Percentiles rank a stretch among this genome's conserved stretches.
Evolutionary conservation across 2,797 vertebrate species (phyloP).

Genomic region (Hydrolagus colliei): DNA sequence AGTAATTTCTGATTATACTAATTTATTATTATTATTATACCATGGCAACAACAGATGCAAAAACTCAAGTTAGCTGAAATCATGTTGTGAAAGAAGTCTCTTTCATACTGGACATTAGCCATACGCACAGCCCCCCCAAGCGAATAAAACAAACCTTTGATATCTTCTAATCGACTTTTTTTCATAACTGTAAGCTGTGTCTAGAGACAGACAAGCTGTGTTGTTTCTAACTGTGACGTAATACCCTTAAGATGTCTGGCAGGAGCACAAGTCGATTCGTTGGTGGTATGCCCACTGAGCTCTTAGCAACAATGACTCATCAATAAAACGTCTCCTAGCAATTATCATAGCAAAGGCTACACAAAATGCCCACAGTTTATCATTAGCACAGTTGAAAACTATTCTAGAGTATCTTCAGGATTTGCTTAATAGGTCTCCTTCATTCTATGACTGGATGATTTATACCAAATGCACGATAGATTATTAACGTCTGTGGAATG

Average conservation of each 20-base stretch:
- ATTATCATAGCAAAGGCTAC: conserved; percentile 29
- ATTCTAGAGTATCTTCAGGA: not conserved
- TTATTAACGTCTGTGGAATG: not conserved
- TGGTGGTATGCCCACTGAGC: conserved; percentile 22
- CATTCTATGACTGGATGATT: not conserved
- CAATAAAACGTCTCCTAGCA: conserved; percentile 32
- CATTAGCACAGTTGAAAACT: not conserved
- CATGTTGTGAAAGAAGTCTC: conserved; percentile 6
- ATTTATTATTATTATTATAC: conserved; percentile 22
- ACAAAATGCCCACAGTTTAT: conserved; percentile 10
- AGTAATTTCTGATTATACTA: conserved; percentile 5
- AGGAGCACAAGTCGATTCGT: not conserved
- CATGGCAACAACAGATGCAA: conserved; percentile 29
- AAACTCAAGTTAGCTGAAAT: not conserved
- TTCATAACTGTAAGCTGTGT: conserved; percentile 24
- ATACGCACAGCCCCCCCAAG: not conserved
- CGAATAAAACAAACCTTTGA: conserved; percentile 25
- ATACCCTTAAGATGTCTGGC: conserved; percentile 31
- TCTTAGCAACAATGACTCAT: conserved; percentile 32
- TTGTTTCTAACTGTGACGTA: conserved; percentile 30
- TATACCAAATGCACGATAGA: not conserved
- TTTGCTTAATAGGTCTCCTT: not conserved
- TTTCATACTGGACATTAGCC: not conserved
- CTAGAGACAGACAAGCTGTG: conserved; percentile 30
- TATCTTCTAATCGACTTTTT: conserved; percentile 26